phyloP scores from a whole-genome alignment of 2,113 vertebrate genomes.

The Tachysurus vachellii region DNA sequence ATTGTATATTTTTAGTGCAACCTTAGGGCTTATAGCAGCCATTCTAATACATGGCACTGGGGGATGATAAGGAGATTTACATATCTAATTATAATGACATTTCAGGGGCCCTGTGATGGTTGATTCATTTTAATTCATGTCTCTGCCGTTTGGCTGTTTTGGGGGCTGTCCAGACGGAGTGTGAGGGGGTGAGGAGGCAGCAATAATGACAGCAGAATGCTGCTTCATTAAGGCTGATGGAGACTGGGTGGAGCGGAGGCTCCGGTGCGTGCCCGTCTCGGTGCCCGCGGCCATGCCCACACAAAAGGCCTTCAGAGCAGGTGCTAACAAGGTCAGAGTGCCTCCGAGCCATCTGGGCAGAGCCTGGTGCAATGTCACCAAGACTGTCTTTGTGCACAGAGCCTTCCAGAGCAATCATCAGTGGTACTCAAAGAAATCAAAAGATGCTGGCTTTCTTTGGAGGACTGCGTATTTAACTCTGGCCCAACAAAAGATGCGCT shows the following conservation, averaged over 20 bases:
- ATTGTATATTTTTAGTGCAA: conserved; percentile 77
- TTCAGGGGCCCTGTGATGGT: conserved; percentile 68
- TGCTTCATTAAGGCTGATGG: conserved; percentile 57
- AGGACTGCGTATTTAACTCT: conserved; percentile 74
- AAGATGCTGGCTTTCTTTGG: conserved; percentile 68
- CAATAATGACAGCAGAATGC: conserved; percentile 52
- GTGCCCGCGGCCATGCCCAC: conserved; percentile 72
- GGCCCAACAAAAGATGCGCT: conserved; percentile 73
- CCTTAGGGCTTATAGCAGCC: conserved; percentile 70
- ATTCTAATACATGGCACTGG: conserved; percentile 72
- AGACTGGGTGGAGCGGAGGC: conserved; percentile 50
- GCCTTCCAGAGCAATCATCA: conserved; percentile 69
- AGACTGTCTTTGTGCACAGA: conserved; percentile 67
- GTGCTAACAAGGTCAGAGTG: conserved; percentile 78
- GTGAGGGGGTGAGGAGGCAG: conserved; percentile 43
- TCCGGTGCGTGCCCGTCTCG: conserved; percentile 63
- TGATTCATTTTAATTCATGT: conserved; percentile 67
- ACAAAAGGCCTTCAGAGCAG: conserved; percentile 77
- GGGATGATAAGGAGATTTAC: conserved; percentile 77
- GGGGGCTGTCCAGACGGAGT: conserved; percentile 65
- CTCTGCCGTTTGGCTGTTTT: conserved; percentile 73
- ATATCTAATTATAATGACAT: conserved; percentile 80
- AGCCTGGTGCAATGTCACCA: conserved; percentile 58
- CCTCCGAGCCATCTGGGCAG: conserved; percentile 76
- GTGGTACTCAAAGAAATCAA: conserved; percentile 74